Conservation (phyloP, 2,113 vertebrate species). For the Delphinapterus leucas region DNA sequence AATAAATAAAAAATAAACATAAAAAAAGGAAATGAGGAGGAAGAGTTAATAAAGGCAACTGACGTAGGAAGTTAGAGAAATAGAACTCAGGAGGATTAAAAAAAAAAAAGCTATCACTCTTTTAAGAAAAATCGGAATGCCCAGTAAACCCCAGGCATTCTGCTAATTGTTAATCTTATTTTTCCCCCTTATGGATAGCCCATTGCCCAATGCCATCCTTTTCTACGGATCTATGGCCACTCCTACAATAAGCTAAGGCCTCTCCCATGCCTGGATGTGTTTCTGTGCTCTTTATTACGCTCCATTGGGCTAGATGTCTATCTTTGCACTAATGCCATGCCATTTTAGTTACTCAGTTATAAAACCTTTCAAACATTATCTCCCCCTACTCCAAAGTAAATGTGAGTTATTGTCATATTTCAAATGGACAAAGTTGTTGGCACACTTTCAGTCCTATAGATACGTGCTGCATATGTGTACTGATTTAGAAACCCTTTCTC, state of each 20-base stretch:
- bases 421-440: neutral
- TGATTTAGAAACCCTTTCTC: neutral
- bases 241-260: neutral
- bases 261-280: neutral
- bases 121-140: neutral
- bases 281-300: neutral
- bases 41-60: neutral
- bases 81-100: neutral
- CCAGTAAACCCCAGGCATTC: neutral
- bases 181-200: neutral
- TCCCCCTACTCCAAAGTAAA: neutral
- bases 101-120: neutral
- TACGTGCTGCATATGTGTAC: neutral
- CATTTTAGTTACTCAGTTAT: neutral
- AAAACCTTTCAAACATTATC: neutral
- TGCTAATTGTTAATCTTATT: neutral
- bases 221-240: neutral
- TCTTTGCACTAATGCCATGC: neutral
- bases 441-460: neutral
- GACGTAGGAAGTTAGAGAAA: neutral
- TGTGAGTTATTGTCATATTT: neutral
- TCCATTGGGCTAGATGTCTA: neutral
- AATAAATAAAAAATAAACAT: too few species aligned
- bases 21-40: neutral
- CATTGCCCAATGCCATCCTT: neutral